Conservation (phyloP, 2,113 vertebrate genomes). For the Anhinga anhinga region DNA sequence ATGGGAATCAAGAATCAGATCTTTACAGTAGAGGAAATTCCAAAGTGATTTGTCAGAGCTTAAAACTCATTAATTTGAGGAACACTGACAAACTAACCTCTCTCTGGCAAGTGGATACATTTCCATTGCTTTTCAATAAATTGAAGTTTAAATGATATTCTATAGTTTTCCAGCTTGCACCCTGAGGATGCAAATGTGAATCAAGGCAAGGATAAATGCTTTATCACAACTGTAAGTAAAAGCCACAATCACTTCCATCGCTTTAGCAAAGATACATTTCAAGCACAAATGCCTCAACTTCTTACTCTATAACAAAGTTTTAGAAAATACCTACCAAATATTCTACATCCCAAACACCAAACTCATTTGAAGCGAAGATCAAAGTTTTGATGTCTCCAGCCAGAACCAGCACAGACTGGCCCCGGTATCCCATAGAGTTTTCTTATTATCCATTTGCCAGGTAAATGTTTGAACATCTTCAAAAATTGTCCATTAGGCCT, state of each 20-base stretch:
- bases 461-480: not conserved
- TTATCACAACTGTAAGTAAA: not conserved
- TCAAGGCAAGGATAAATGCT: not conserved
- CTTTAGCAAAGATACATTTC: not conserved
- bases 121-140: not conserved
- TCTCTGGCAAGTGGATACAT: not conserved
- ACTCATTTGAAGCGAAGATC: not conserved
- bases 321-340: not conserved
- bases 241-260: not conserved
- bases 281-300: not conserved
- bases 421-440: not conserved
- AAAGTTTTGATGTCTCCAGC: not conserved
- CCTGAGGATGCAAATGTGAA: not conserved
- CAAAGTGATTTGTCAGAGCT: not conserved
- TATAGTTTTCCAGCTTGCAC: not conserved
- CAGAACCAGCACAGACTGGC: not conserved
- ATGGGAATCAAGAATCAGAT: not conserved
- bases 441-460: not conserved
- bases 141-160: not conserved
- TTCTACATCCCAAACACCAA: not conserved
- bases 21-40: constrained; percentile 18
- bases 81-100: not conserved
- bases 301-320: not conserved
- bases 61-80: not conserved
- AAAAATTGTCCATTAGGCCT: not conserved